A percentile compares a stretch with the other conserved stretches of the same genome.
phyloP scores from a whole-genome alignment of 2,888 invertebrate genomes.

The Cactoblastis cactorum region DNA sequence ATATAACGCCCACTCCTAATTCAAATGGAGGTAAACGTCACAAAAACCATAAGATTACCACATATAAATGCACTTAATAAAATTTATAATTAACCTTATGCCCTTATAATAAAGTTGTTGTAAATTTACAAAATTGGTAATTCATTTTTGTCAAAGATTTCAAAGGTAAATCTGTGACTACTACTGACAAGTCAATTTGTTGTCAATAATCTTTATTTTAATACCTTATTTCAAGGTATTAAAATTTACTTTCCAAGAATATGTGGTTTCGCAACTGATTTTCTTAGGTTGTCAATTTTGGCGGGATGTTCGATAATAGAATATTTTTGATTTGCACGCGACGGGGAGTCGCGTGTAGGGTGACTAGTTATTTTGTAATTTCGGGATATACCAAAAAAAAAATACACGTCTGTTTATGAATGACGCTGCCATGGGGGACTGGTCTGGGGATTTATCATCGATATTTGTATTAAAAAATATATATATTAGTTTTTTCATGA shows the following conservation, averaged over 20 bases:
- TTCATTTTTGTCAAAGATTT: not conserved
- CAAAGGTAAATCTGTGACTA: conserved; percentile 8
- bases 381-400: not conserved
- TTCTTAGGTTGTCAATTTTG: conserved; percentile 25
- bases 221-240: not conserved
- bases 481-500: too few relatives aligned
- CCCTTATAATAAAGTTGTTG: not conserved
- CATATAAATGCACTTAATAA: not conserved
- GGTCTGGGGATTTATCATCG: too few relatives aligned
- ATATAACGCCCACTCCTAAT: too few relatives aligned
- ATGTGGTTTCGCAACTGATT: not conserved
- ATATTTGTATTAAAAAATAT: too few relatives aligned
- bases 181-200: not conserved
- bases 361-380: conserved; percentile 11
- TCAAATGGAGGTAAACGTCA: too few relatives aligned
- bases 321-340: conserved; percentile 31
- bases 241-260: not conserved
- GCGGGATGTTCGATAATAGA: conserved; percentile 18
- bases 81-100: not conserved
- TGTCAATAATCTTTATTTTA: not conserved
- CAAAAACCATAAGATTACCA: not conserved
- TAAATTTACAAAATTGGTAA: not conserved
- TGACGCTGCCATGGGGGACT: too few relatives aligned
- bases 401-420: too few relatives aligned
- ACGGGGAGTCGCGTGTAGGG: conserved; percentile 24